Evolutionary conservation across 2,113 vertebrate species (phyloP), one percentile per base, ranked within the genome.

Genomic region (Misgurnus mizolepis): DNA sequence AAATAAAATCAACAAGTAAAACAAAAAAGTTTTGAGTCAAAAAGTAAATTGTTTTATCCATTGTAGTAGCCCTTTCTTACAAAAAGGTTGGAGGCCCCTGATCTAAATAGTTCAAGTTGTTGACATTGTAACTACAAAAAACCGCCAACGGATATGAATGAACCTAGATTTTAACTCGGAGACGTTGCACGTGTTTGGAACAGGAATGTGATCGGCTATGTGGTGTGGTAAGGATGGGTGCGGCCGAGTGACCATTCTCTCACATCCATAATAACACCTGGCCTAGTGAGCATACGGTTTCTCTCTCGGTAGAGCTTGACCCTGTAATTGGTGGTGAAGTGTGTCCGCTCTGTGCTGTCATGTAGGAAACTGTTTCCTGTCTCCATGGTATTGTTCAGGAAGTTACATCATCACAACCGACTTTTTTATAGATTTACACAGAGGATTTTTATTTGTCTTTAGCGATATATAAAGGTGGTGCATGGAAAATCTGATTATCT

Each of bases 201-300:
- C 18, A 39, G 6, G 49, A 55, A 55, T 70, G 18, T 41, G 67
- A 62, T 62, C n/a, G 45, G 60, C 41, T 39, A 34, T 34, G 65
- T 67, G 55, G 77, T 79, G 12, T 40, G 47, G 67, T 71, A 41
- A 53, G 68, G 68, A 70, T 39, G 60, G 72, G 17, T 14, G 56
- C 45, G 40, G 45, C 67, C 1, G 78, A n/a, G 56, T 58, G 78
- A 65, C 68, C 49, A 64, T 60, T 45, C 55, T 60, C 43, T 74
- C 40, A 74, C 61, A 27, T 66, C 68, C 60, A 73, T 71, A 80
- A 80, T 66, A 62, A 80, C 69, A 73, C 78, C 78, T 80, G 78
- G 78, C 50, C 62, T 64, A 22, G 80, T 34, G 72, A 80, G 61
- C 41, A 27, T 66, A 73, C 65, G 60, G 66, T 80, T 80, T 80